Percentiles rank a stretch among this genome's conserved stretches.
phyloP scores from a whole-genome alignment of 2,888 invertebrate species.

The Drosophila colorata region DNA sequence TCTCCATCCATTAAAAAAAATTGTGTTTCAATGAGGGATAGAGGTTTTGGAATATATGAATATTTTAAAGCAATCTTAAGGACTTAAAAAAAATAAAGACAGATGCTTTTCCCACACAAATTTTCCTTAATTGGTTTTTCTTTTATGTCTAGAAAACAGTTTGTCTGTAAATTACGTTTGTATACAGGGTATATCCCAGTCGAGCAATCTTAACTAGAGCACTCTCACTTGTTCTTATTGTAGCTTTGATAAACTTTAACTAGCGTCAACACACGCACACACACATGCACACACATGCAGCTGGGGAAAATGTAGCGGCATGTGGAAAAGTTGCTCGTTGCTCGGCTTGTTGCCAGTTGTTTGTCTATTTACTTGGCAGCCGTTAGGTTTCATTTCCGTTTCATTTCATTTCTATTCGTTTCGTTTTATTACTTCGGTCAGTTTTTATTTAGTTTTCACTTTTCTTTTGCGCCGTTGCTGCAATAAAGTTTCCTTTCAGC shows the following conservation, averaged over 20 bases:
- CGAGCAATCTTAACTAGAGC: background rate
- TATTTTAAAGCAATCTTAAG: too few species aligned
- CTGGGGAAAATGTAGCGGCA: constrained; percentile 57
- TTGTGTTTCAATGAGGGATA: too few species aligned
- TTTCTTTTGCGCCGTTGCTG: constrained; percentile 22
- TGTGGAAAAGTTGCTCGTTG: constrained; percentile 68
- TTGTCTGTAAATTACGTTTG: too few species aligned
- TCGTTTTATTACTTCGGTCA: constrained; percentile 79
- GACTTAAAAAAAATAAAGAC: too few species aligned
- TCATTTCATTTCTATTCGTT: constrained; percentile 75
- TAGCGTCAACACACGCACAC: constrained; percentile 62
- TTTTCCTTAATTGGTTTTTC: too few species aligned
- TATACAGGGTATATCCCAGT: background rate
- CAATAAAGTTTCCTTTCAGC: constrained; percentile 18
- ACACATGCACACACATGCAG: constrained; percentile 32
- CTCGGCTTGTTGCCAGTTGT: constrained; percentile 66
- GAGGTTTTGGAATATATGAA: too few species aligned
- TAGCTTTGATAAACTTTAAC: constrained; percentile 77
- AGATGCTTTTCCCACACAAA: too few species aligned
- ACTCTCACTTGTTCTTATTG: constrained; percentile 23
- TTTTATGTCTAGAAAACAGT: too few species aligned
- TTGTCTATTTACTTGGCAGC: constrained; percentile 79
- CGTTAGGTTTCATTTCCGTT: constrained; percentile 81
- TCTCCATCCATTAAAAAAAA: too few species aligned
- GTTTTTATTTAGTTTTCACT: constrained; percentile 63